These are phyloP conservation scores for Sitophilus oryzae DNA, from an alignment of 1,140 invertebrate species.

Conservation along the genomic window DNA sequence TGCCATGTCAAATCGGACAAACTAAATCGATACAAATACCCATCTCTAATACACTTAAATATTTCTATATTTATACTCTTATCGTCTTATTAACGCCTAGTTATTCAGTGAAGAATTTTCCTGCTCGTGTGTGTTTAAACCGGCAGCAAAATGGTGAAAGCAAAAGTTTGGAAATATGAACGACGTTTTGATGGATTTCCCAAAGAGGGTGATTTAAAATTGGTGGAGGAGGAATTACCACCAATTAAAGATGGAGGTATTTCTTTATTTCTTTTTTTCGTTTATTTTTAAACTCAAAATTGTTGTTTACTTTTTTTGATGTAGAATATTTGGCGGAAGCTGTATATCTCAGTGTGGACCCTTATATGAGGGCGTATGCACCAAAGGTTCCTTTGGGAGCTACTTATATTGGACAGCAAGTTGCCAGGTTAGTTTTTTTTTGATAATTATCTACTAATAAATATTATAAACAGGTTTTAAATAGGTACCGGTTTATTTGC, in stretches of 20 bases:
- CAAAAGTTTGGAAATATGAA: constrained; percentile 30
- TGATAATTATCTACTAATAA: too few species aligned
- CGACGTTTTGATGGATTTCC: constrained; percentile 61
- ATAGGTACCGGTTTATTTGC: too few species aligned
- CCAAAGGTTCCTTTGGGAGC: constrained; percentile 21
- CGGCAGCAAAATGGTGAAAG: constrained; percentile 19
- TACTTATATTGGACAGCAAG: constrained; percentile 20
- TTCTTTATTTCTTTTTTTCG: constrained; percentile 19
- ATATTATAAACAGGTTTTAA: too few species aligned
- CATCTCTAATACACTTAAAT: too few species aligned
- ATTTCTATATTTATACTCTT: too few species aligned
- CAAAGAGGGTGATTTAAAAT: constrained; percentile 55
- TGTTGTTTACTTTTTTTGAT: constrained; percentile 14
- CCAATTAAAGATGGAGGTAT: constrained; percentile 56
- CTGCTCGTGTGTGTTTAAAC: too few species aligned
- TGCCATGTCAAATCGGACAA: too few species aligned
- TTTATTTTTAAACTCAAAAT: constrained; percentile 37
- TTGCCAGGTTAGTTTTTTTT: constrained; percentile 20
- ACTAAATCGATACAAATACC: too few species aligned
- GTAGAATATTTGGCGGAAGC: constrained; percentile 57
- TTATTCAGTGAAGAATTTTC: too few species aligned
- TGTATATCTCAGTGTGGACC: constrained; percentile 63
- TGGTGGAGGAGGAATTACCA: constrained; percentile 59
- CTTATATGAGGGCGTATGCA: constrained; percentile 59
- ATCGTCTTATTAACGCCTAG: too few species aligned